A percentile compares a stretch with the other conserved stretches of the same genome.
These are phyloP conservation scores for Drosophila nr. perissopoda DNA, from an alignment of 2,888 invertebrate species.

Conservation along the genomic window DNA sequence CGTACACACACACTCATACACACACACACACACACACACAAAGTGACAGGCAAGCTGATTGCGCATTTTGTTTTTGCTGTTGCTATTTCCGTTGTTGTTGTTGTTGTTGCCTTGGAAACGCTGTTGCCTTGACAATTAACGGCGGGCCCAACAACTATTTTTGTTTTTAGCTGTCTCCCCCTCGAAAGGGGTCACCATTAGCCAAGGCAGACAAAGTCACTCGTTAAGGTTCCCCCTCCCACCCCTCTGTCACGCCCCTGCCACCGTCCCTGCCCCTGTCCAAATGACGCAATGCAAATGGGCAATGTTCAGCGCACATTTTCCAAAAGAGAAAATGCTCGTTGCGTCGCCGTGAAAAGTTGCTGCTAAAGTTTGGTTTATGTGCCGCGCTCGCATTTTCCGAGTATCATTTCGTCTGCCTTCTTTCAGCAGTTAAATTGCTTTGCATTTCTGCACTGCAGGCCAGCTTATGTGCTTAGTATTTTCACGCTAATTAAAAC, in stretches of 20 bases:
- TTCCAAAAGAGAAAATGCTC: constrained; percentile 36
- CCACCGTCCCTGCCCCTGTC: too few species aligned
- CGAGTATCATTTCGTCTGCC: constrained; percentile 10
- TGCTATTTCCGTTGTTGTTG: constrained; percentile 41
- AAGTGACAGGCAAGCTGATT: constrained; percentile 59
- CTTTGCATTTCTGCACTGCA: constrained; percentile 31
- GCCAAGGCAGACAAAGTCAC: constrained; percentile 54
- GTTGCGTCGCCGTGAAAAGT: constrained; percentile 44
- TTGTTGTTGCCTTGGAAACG: constrained; percentile 65
- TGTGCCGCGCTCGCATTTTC: constrained; percentile 24
- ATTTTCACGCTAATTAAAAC: constrained; percentile 61
- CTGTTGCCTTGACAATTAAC: constrained; percentile 79
- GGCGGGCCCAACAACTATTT: constrained; percentile 45
- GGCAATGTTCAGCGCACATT: constrained; percentile 50
- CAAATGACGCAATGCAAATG: constrained; percentile 77
- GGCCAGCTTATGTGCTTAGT: constrained; percentile 43
- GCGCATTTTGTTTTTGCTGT: constrained; percentile 46
- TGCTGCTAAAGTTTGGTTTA: constrained; percentile 53
- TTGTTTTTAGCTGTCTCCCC: constrained; percentile 7
- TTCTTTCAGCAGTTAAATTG: constrained; percentile 17
- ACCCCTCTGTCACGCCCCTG: not conserved
- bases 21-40: constrained; percentile 7
- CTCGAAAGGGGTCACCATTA: constrained; percentile 46
- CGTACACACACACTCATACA: constrained; percentile 9
- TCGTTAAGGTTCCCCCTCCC: constrained; percentile 20